These are phyloP conservation scores for Malurus melanocephalus DNA, from an alignment of 2,113 vertebrate species.

Conservation along the genomic window DNA sequence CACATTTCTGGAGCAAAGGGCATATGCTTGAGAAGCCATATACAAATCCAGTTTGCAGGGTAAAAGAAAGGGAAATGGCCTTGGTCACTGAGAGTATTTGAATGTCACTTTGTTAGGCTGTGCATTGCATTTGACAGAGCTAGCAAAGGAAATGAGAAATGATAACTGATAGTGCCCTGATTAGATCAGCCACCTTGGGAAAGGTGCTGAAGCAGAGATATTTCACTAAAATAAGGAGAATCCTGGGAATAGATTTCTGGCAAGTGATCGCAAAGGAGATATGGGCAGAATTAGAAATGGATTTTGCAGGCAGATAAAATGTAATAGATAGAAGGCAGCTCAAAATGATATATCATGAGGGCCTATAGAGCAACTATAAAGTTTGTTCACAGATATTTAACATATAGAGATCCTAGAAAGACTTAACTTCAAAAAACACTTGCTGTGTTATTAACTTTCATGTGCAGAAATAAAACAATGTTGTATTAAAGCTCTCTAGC, in stretches of 20 bases:
- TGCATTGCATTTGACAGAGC: slow-evolving; percentile 62
- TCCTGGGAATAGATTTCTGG: slow-evolving; percentile 72
- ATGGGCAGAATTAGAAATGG: slow-evolving; percentile 75
- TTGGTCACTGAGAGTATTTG: slow-evolving; percentile 33
- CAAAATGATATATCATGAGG: slow-evolving; percentile 61
- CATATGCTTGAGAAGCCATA: neutral
- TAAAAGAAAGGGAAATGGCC: neutral
- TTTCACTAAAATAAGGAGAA: slow-evolving; percentile 76
- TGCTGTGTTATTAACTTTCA: slow-evolving; percentile 48
- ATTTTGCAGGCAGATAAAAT: slow-evolving; percentile 75
- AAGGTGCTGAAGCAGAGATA: slow-evolving; percentile 79
- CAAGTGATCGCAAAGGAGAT: slow-evolving; percentile 67
- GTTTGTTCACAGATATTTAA: slow-evolving; percentile 68
- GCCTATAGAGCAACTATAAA: slow-evolving; percentile 51
- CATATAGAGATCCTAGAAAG: slow-evolving; percentile 61
- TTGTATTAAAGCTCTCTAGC: slow-evolving; percentile 22
- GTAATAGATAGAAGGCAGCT: slow-evolving; percentile 65
- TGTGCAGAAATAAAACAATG: slow-evolving; percentile 56
- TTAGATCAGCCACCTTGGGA: slow-evolving; percentile 77
- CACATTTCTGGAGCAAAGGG: neutral
- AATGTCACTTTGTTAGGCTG: slow-evolving; percentile 65
- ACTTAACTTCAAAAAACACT: slow-evolving; percentile 68
- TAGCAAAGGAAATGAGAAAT: slow-evolving; percentile 71
- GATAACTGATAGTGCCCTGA: slow-evolving; percentile 71
- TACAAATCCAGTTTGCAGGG: neutral